phyloP scores from a whole-genome alignment of 2,113 vertebrate genomes.

The Dasyurus viverrinus region DNA sequence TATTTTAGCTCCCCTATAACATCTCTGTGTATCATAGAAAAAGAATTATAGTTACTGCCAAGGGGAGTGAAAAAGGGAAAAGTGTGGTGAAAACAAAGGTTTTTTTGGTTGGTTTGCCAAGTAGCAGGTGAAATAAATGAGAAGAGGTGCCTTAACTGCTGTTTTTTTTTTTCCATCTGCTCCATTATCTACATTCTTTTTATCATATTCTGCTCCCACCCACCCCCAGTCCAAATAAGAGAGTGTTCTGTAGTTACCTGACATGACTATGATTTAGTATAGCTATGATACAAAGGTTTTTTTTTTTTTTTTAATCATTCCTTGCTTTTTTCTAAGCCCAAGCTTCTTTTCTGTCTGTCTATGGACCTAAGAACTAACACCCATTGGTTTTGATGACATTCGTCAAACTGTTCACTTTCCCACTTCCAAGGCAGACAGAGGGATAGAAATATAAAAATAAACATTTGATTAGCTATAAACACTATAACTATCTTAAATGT shows the following conservation, averaged over 20 bases:
- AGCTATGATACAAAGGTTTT: not conserved
- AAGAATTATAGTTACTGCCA: slow-evolving; percentile 26
- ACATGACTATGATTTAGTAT: not conserved
- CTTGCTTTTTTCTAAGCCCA: not conserved
- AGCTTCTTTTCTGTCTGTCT: not conserved
- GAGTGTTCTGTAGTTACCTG: not conserved
- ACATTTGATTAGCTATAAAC: not conserved
- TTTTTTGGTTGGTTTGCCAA: not conserved
- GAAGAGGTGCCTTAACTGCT: not conserved
- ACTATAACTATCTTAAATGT: slow-evolving; percentile 32
- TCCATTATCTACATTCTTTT: not conserved
- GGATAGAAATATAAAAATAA: not conserved
- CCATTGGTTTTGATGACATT: not conserved
- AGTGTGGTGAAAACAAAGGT: not conserved
- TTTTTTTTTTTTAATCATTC: too few species aligned
- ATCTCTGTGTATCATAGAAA: not conserved
- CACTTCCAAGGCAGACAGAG: not conserved
- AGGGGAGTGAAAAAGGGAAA: not conserved
- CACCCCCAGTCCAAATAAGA: slow-evolving; percentile 2
- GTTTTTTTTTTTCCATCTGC: not conserved
- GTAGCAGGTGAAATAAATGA: not conserved
- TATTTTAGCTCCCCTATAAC: not conserved
- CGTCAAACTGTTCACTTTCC: not conserved
- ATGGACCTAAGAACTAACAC: not conserved
- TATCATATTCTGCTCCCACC: not conserved